phyloP scores from a whole-genome alignment of 2,113 vertebrate species.

The Plestiodon gilberti region DNA sequence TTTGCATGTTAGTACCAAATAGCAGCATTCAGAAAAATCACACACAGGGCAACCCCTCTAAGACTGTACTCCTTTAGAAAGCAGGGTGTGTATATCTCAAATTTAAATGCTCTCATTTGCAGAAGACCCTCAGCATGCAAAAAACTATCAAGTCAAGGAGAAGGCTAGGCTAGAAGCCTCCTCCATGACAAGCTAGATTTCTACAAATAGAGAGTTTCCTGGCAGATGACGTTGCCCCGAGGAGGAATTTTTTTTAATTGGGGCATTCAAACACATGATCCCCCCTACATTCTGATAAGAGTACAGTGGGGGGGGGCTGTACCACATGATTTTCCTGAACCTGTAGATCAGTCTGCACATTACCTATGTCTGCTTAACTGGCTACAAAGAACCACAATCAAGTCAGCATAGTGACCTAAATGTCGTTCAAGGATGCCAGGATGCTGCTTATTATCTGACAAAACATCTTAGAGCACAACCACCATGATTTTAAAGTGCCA shows the following conservation, averaged over 20 bases:
- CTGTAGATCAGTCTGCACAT: background rate
- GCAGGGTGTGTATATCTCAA: background rate
- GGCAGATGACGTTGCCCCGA: background rate
- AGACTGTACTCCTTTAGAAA: background rate
- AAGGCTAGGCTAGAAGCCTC: background rate
- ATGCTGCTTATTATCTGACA: background rate
- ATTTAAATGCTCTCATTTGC: background rate
- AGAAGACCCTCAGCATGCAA: background rate
- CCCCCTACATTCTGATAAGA: background rate
- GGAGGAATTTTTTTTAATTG: background rate
- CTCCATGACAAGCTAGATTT: background rate
- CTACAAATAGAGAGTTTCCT: background rate
- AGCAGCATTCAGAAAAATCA: background rate
- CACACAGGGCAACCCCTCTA: no score
- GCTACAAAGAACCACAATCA: no score
- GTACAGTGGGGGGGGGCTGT: background rate
- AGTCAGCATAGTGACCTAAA: background rate
- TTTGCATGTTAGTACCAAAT: background rate
- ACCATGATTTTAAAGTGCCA: background rate
- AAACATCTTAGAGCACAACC: background rate
- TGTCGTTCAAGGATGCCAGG: background rate
- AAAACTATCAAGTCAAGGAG: background rate
- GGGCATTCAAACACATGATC: background rate
- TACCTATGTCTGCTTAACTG: background rate
- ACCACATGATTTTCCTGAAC: background rate